These are phyloP conservation scores for Drosophila pallidifrons DNA, from an alignment of 1,140 invertebrate genomes.

Conservation along the genomic window DNA sequence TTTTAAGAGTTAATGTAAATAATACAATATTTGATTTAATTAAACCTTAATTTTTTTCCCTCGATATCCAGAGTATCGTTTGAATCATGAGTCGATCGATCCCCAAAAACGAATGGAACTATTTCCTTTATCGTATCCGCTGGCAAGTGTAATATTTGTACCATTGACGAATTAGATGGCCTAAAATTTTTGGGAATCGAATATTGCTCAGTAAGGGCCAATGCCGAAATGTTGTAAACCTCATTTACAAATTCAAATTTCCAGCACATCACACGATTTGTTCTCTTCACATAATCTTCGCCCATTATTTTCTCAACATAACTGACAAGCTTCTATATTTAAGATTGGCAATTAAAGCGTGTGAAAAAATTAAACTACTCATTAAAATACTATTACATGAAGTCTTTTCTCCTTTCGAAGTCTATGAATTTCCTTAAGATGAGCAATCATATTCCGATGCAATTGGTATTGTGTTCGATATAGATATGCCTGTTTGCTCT, in stretches of 20 bases:
- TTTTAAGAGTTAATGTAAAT: background rate
- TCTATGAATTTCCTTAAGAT: slow-evolving; percentile 46
- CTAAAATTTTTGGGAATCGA: slow-evolving; percentile 34
- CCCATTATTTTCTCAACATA: slow-evolving; percentile 74
- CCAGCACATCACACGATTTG: slow-evolving; percentile 78
- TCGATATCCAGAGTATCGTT: background rate
- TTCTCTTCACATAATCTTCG: slow-evolving; percentile 70
- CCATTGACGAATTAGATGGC: background rate
- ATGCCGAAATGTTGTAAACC: slow-evolving; percentile 73
- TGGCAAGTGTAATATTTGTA: slow-evolving; percentile 48
- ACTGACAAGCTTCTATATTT: slow-evolving; percentile 4
- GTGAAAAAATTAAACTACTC: no score
- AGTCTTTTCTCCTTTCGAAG: slow-evolving; percentile 39
- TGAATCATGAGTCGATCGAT: slow-evolving; percentile 66
- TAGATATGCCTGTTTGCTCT: slow-evolving; percentile 54
- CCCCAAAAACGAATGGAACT: slow-evolving; percentile 61
- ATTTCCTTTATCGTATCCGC: slow-evolving; percentile 55
- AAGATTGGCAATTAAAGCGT: background rate
- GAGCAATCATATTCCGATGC: slow-evolving; percentile 61
- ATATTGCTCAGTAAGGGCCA: slow-evolving; percentile 65
- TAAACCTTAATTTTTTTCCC: background rate
- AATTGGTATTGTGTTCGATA: slow-evolving; percentile 73
- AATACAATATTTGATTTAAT: background rate
- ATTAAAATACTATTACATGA: slow-evolving; percentile 7
- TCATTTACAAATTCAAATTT: slow-evolving; percentile 79